Base-by-base conservation (phyloP, 2,888 invertebrate genomes). In the Sinhomidia bicolor region DNA sequence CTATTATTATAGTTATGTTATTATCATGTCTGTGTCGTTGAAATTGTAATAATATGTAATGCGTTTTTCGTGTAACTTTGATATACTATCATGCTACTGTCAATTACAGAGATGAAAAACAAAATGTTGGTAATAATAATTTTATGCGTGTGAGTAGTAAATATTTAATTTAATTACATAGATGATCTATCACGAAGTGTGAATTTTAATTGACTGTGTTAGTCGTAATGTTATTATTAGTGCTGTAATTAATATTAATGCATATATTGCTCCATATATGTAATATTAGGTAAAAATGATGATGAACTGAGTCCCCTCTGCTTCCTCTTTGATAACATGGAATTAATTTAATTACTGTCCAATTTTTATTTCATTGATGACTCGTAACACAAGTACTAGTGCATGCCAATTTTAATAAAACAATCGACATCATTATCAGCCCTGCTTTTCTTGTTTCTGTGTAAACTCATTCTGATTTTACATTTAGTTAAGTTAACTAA, bases 161-260 rank as follows among this genome's bases (percentile, higher is more conserved):
- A 9, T 41, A 74, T 47, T 47, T 74, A 44, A 74, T 68, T 68
- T 68, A 68, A 36, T 12, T 41, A 32, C 32, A 62, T 32, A 47
- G 47, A 76, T 76, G 76, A 76, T 76, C 76, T 76, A 76, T 76
- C 51, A 51, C 47, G 20, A 76, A 26, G 76, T 51, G 76, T 83
- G 74, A 51, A 60, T 83, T 82, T 83, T 83, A 83, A 83, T 83
- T 83, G 83, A 83, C 83, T 83, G 83, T 83, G 83, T 71, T 83
- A 83, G 83, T 74, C 74, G n/a, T 4, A 74, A 79, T 57, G 26
- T 76, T 76, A 68, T 41, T 68, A 57, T 57, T 10, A 65, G 12
- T 65, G n/a, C n/a, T n/a, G n/a, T n/a, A n/a, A 76, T 17, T 71
- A 41, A 9, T 62, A 51, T 76, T 76, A n/a, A 29, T 47, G 76